Percentiles rank a stretch among this genome's conserved stretches.
These are phyloP conservation scores for Dendrocincla tyrannina DNA, from an alignment of 2,797 vertebrate genomes.

Conservation along the genomic window DNA sequence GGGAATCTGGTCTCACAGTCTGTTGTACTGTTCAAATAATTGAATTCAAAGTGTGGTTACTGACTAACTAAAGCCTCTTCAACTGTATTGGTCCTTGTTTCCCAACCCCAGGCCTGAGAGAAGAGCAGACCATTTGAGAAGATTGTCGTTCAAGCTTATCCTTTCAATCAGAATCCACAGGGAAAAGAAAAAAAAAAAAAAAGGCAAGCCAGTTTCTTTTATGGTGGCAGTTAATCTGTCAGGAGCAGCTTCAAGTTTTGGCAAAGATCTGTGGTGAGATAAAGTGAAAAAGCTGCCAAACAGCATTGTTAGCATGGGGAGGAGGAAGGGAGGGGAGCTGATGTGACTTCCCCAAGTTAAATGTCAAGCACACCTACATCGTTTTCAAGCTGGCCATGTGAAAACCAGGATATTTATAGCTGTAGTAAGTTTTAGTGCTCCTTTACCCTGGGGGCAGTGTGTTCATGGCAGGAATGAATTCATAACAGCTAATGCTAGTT, in stretches of 20 bases:
- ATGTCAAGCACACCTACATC: slow-evolving; percentile 72
- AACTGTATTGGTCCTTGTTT: slow-evolving; percentile 55
- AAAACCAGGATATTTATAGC: slow-evolving; percentile 74
- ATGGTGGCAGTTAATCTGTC: slow-evolving; percentile 85
- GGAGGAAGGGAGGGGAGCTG: slow-evolving; percentile 64
- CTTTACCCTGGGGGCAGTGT: slow-evolving; percentile 67
- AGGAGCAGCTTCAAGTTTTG: slow-evolving; percentile 87
- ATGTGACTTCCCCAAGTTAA: slow-evolving; percentile 65
- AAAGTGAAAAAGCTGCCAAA: slow-evolving; percentile 75
- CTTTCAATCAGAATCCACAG: slow-evolving; percentile 71
- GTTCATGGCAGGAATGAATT: slow-evolving; percentile 71
- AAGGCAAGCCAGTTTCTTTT: slow-evolving; percentile 80
- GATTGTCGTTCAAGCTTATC: slow-evolving; percentile 77
- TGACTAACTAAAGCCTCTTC: slow-evolving; percentile 59
- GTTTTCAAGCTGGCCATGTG: slow-evolving; percentile 36
- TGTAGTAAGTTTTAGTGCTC: slow-evolving; percentile 49
- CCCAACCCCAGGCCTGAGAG: slow-evolving; percentile 63
- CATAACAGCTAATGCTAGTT: slow-evolving; percentile 52
- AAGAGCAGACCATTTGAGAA: slow-evolving; percentile 66
- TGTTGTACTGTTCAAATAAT: slow-evolving; percentile 46
- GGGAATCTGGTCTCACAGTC: slow-evolving; percentile 47
- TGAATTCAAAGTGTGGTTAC: slow-evolving; percentile 61
- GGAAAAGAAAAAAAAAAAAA: slow-evolving; percentile 35
- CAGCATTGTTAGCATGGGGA: slow-evolving; percentile 67
- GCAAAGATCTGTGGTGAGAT: slow-evolving; percentile 81